Percentiles rank a stretch among this genome's conserved stretches.
These are phyloP conservation scores for Periphyllus acericola DNA, from an alignment of 2,888 invertebrate species.

Conservation along the genomic window DNA sequence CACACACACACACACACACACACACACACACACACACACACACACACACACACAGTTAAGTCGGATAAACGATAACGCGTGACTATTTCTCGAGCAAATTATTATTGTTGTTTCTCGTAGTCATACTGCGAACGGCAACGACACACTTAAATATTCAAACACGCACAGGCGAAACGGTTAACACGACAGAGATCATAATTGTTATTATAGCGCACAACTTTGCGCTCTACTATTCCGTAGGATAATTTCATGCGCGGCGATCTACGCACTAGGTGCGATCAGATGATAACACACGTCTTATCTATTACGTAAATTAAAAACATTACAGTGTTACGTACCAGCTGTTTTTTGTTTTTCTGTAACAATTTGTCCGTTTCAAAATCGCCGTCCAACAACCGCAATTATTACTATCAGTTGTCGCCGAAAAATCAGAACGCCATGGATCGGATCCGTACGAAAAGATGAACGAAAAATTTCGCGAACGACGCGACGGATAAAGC, in stretches of 20 bases:
- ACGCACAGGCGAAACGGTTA: neutral
- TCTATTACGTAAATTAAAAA: no score
- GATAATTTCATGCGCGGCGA: no score
- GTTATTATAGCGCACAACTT: neutral
- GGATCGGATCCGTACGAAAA: no score
- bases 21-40: neutral
- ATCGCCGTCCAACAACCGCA: no score
- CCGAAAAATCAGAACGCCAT: no score
- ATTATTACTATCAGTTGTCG: no score
- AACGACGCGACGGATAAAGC: neutral
- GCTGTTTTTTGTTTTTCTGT: no score
- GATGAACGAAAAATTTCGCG: neutral
- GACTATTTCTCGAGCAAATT: constrained; percentile 35
- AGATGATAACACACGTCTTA: no score
- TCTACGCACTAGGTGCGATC: no score
- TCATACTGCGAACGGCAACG: constrained; percentile 2
- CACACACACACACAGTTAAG: neutral
- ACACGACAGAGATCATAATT: neutral
- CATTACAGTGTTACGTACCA: no score
- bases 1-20: neutral
- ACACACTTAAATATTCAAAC: constrained; percentile 18
- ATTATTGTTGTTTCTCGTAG: constrained; percentile 1
- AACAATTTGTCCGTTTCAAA: no score
- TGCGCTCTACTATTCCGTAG: no score
- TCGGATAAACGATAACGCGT: constrained; percentile 41